A percentile compares a stretch with the other conserved stretches of the same genome.
Evolutionary conservation across 2,113 vertebrate genomes (phyloP).

Genomic region (Mirounga angustirostris): DNA sequence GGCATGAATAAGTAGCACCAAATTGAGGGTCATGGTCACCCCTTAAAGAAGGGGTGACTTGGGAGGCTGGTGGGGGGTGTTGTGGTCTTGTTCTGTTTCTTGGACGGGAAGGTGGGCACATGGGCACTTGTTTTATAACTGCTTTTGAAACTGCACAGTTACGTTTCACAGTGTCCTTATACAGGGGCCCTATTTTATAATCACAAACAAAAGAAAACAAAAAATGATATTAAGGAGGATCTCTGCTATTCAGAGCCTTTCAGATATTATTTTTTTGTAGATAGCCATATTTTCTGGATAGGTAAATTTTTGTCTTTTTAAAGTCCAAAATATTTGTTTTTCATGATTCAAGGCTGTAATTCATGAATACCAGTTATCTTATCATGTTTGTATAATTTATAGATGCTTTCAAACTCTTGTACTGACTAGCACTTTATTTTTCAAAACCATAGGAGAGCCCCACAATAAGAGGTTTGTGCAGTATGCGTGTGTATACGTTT

Average conservation of each 20-base stretch:
- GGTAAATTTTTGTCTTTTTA: not conserved
- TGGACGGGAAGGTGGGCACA: not conserved
- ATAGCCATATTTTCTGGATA: not conserved
- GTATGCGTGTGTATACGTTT: rapidly evolving
- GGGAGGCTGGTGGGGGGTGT: too few species aligned
- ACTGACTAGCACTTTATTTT: not conserved
- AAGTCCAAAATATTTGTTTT: not conserved
- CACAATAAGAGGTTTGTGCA: not conserved
- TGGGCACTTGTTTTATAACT: not conserved
- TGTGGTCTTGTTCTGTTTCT: not conserved
- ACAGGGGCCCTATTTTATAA: not conserved
- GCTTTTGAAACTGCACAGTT: not conserved
- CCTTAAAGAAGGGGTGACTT: too few species aligned
- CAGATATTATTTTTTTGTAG: not conserved
- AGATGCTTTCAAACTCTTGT: not conserved
- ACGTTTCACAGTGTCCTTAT: not conserved
- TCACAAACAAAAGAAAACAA: not conserved
- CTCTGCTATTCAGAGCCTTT: not conserved
- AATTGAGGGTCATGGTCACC: rapidly evolving
- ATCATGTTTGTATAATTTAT: not conserved
- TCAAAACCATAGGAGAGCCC: not conserved
- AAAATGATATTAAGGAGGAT: too few species aligned
- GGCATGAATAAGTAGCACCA: rapidly evolving
- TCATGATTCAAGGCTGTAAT: not conserved
- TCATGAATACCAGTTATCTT: not conserved